Base-by-base conservation (phyloP, 2,113 vertebrate genomes). In the Myrmecophaga tridactyla region DNA sequence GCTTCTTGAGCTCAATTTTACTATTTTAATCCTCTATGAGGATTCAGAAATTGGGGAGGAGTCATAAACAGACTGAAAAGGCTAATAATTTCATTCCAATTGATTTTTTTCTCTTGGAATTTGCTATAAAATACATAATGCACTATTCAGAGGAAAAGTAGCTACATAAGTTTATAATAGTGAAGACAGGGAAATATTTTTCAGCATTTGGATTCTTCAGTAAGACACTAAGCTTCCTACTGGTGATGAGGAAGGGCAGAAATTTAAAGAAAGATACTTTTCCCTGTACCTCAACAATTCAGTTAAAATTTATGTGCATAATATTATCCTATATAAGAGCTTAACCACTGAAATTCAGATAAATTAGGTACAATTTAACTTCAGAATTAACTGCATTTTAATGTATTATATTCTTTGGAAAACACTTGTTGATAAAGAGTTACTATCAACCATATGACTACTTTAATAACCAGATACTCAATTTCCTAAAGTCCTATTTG, bases 321-420 rank as follows among this genome's bases (percentile, higher is more conserved):
- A 34, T 14, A 41, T 65, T 81, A 84, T 86, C 53, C 48, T 60
- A 15, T 51, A 53, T n/a, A 94, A 89, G 62, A 81, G 75, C 75
- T 69, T 43, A 92, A 73, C 78, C 5, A 34, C 73, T 72, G 18
- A 48, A 87, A 34, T 85, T 81, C 23, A 51, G 83, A 84, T 69
- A 90, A 72, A 67, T 90, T 65, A 65, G 36, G 6, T 81, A n/a
- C 36, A 87, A 62, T 56, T 89, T 93, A 77, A 25, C 60, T 92
- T 94, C 70, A 90, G n/a, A 7, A 41, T 90, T 85, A 89, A 56
- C 34, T 67, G 46, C 94, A 92, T 93, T 96, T 62, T 93, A 96
- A 93, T 80, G 14, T 84, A 41, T 65, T 60, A 69, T 65, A 86
- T 53, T 89, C 75, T 94, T 97, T 81, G 78, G 60, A 96, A 96